phyloP scores from a whole-genome alignment of 2,888 invertebrate genomes.

The Thymelicus acteon region DNA sequence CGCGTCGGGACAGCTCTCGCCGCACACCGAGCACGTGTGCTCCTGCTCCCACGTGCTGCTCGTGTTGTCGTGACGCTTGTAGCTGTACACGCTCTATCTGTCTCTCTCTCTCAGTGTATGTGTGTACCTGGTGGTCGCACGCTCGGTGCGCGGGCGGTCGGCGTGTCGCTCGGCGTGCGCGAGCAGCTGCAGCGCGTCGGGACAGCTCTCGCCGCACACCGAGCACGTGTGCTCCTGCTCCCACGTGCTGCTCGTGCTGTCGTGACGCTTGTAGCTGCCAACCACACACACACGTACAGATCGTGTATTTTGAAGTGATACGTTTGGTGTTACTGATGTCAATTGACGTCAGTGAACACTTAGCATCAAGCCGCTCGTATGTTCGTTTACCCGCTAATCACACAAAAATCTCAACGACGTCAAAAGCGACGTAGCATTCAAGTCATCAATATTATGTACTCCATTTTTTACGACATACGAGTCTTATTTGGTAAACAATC shows the following conservation, averaged over 20 bases:
- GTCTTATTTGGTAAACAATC: too few species aligned
- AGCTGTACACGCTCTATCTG: conserved; percentile 51
- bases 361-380: too few species aligned
- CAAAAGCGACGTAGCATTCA: too few species aligned
- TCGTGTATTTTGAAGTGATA: too few species aligned
- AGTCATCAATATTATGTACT: too few species aligned
- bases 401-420: too few species aligned
- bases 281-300: conserved; percentile 17
- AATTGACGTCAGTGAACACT: too few species aligned
- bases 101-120: conserved; percentile 4
- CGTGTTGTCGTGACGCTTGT: conserved; percentile 71
- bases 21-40: conserved; percentile 92
- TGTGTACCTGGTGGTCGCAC: conserved; percentile 31
- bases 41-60: conserved; percentile 71
- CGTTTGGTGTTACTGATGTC: too few species aligned
- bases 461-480: too few species aligned
- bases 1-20: conserved; percentile 90
- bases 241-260: conserved; percentile 70
- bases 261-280: conserved; percentile 72
- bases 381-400: too few species aligned
- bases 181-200: conserved; percentile 89
- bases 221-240: conserved; percentile 88
- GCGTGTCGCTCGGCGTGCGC: conserved; percentile 93
- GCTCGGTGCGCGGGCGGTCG: conserved; percentile 81
- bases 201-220: conserved; percentile 91